These are phyloP conservation scores for Phacellophora camtschatica DNA, from an alignment of 30 jellyfish, hydroid and myxozoan genomes.

Conservation along the genomic window DNA sequence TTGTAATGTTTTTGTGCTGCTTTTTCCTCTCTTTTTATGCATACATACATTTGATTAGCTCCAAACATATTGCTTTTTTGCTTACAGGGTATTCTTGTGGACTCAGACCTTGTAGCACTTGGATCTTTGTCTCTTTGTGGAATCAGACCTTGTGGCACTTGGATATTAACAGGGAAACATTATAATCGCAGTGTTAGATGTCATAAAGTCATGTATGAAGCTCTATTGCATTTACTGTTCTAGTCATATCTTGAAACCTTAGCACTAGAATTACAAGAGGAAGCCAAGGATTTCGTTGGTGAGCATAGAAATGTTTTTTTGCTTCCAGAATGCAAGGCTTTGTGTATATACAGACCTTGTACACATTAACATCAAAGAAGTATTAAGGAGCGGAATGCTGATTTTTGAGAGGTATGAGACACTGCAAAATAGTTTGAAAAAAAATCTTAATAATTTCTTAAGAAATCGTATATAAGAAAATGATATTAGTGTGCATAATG, in stretches of 20 bases:
- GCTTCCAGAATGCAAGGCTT: not conserved
- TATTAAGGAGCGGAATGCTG: too few relatives aligned
- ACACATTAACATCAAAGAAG: too few relatives aligned
- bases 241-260: slow-evolving; percentile 5
- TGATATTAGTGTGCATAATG: too few relatives aligned
- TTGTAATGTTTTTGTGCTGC: not conserved
- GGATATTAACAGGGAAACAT: slow-evolving; percentile 42
- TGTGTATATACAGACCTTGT: too few relatives aligned
- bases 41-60: not conserved
- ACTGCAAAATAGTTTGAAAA: too few relatives aligned
- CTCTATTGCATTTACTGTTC: slow-evolving; percentile 10
- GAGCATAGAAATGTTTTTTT: not conserved
- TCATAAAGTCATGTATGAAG: slow-evolving; percentile 53
- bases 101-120: slow-evolving; percentile 36
- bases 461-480: too few relatives aligned
- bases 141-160: slow-evolving; percentile 39
- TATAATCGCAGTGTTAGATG: slow-evolving; percentile 37
- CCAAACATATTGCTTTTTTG: not conserved
- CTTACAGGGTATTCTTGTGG: slow-evolving; percentile 20
- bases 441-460: too few relatives aligned
- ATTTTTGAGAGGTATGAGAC: too few relatives aligned
- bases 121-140: slow-evolving; percentile 11
- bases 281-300: not conserved
- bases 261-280: not conserved
- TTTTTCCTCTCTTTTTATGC: not conserved